A percentile compares a stretch with the other conserved stretches of the same genome.
Conservation (phyloP, 2,888 invertebrate species). For the Adelphocoris suturalis region DNA sequence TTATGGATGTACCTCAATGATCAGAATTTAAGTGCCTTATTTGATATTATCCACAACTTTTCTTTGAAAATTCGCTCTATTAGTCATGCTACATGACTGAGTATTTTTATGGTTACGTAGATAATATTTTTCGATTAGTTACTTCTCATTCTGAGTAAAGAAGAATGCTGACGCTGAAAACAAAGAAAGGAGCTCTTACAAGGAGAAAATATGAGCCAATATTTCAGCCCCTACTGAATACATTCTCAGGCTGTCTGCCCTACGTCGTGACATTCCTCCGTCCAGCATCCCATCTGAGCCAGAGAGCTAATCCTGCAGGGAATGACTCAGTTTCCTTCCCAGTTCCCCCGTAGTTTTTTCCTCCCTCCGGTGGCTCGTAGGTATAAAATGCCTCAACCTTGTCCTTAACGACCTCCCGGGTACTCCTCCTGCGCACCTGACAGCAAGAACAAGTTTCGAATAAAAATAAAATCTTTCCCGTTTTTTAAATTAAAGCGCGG, state of each 20-base stretch:
- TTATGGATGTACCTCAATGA: too few relatives aligned
- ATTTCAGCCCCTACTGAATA: not conserved
- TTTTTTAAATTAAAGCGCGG: not conserved
- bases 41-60: too few relatives aligned
- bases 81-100: too few relatives aligned
- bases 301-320: not conserved
- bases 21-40: too few relatives aligned
- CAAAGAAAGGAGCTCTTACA: not conserved
- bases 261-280: not conserved
- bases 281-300: not conserved
- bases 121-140: too few relatives aligned
- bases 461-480: not conserved
- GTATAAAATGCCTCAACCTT: not conserved
- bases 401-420: not conserved
- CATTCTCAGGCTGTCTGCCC: not conserved
- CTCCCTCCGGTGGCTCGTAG: not conserved
- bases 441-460: not conserved
- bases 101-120: too few relatives aligned
- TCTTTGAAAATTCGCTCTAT: too few relatives aligned
- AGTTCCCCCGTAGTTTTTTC: not conserved
- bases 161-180: too few relatives aligned
- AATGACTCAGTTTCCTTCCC: conserved; percentile 9
- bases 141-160: too few relatives aligned
- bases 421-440: not conserved
- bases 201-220: conserved; percentile 22